Conservation (phyloP, 2,113 vertebrate genomes). For the Notarius lentiginosus region DNA sequence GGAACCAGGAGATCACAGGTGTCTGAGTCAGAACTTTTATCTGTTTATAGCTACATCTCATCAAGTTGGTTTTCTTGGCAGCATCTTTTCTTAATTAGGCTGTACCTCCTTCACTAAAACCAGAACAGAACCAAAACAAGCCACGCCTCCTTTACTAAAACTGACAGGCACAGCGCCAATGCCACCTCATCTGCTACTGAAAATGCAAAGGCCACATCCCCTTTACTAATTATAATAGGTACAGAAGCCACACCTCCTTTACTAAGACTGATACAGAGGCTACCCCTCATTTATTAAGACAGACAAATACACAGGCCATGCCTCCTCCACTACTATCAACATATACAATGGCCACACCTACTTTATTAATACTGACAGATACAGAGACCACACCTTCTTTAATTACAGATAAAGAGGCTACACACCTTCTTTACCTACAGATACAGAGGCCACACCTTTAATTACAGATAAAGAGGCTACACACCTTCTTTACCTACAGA, state of each 20-base stretch:
- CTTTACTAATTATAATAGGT: not conserved
- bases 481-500: not conserved
- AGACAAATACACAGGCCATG: not conserved
- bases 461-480: not conserved
- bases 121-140: not conserved
- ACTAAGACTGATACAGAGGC: not conserved
- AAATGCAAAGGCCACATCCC: not conserved
- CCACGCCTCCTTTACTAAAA: not conserved
- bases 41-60: not conserved
- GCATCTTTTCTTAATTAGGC: not conserved
- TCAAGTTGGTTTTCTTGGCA: not conserved
- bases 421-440: not conserved
- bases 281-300: not conserved
- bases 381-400: not conserved
- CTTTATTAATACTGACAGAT: not conserved
- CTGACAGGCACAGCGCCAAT: not conserved
- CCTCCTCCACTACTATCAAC: not conserved
- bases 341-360: not conserved
- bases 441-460: not conserved
- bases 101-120: not conserved
- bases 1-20: not conserved
- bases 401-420: not conserved
- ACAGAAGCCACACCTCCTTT: not conserved
- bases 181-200: not conserved
- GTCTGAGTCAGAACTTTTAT: not conserved